These are phyloP conservation scores for Abrostola triplasia DNA, from an alignment of 2,888 invertebrate genomes.

Conservation along the genomic window DNA sequence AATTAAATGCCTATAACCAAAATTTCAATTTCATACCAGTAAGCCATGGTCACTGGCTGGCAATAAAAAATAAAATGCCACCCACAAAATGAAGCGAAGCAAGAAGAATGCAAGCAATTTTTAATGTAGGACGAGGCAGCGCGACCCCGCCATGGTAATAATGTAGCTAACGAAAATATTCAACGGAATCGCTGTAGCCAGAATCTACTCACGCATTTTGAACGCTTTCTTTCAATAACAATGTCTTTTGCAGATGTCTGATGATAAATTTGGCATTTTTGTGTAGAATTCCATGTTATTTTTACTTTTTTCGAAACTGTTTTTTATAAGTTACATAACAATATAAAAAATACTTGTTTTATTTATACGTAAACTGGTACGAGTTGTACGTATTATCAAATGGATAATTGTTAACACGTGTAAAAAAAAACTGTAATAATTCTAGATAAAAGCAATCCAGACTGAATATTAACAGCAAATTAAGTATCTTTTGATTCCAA, in stretches of 20 bases:
- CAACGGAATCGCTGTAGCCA: constrained; percentile 60
- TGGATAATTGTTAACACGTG: no score
- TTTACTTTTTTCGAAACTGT: neutral
- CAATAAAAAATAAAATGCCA: constrained; percentile 76
- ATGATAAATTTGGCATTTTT: constrained; percentile 3
- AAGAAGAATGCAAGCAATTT: constrained; percentile 86
- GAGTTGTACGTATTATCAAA: neutral
- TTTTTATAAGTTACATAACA: no score
- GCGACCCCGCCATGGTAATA: constrained; percentile 72
- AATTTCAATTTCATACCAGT: constrained; percentile 76
- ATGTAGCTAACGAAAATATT: constrained; percentile 75
- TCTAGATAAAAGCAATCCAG: no score
- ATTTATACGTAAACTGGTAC: no score
- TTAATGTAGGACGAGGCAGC: constrained; percentile 80
- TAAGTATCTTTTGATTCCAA: neutral
- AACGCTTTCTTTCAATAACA: constrained; percentile 24
- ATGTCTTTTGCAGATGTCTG: constrained; percentile 6
- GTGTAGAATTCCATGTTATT: neutral
- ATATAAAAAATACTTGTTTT: no score
- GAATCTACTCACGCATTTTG: constrained; percentile 33
- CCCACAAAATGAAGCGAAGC: constrained; percentile 78
- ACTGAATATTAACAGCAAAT: neutral
- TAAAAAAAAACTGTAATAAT: no score
- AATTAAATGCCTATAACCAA: constrained; percentile 59
- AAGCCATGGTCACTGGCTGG: constrained; percentile 66